Base-by-base conservation (phyloP, 1,140 invertebrate species). In the Oryctes rhinoceros region DNA sequence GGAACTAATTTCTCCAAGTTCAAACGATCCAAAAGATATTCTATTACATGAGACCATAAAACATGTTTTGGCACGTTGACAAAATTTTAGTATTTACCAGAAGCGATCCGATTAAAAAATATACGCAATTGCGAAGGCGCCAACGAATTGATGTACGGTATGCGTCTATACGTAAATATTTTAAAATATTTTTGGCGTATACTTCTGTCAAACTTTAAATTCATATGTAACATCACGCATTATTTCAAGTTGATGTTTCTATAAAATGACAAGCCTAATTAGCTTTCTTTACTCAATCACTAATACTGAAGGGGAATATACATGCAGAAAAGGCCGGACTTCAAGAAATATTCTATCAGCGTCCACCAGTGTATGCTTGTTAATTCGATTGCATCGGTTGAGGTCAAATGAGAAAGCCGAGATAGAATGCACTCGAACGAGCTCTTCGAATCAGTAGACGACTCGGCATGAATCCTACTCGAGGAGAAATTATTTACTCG, bases 361-460 rank as follows among this genome's bases (percentile, higher is more conserved):
- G 15, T 18, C 53, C 53, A 15, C n/a, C n/a, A 59, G 18, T 15
- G 10, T 59, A n/a, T 1, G 53, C 53, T 59, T 18, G 53, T 59
- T 59, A 59, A 59, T n/a, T 59, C 53, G 5, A 59, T 59, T n/a
- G 53, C 53, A 59, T 59, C 53, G 53, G 53, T 59, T 59, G 53
- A 59, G 53, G 53, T 59, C 53, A 59, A 59, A 18, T n/a, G 53
- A 59, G 53, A 59, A 59, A 59, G 53, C 18, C 53, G 18, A 18
- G 15, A 59, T 15, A 59, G 53, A 59, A 59, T 59, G 53, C 53
- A 59, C 53, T 59, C 53, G 53, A 59, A 59, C 53, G 15, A 59
- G 53, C 18, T n/a, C 15, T 59, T 59, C 53, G n/a, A 59, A 59
- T 59, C 53, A 59, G 53, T 59, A 59, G 53, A 59, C 53, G 53